Evolutionary conservation across 2,113 vertebrate species (phyloP).

Genomic region (Brachyistius frenatus): DNA sequence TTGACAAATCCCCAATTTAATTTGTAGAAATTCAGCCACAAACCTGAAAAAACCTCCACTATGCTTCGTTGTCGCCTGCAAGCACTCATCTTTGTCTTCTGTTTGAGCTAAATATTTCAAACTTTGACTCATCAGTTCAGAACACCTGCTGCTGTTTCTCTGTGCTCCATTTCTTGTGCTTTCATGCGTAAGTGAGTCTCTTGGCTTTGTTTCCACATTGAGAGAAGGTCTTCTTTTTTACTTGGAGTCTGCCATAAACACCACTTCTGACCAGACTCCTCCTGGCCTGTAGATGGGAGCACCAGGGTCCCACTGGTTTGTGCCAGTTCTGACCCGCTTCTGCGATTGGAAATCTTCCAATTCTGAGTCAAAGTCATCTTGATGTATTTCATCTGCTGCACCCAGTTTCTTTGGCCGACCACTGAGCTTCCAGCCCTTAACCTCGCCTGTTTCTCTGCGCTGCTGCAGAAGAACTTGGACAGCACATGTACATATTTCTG

Average conservation of each 20-base stretch:
- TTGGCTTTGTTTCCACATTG: slow-evolving; percentile 4
- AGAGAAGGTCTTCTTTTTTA: background rate
- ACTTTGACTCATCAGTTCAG: slow-evolving; percentile 19
- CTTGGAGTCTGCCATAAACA: background rate
- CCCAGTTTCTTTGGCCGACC: background rate
- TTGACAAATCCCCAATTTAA: background rate
- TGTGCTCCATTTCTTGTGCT: background rate
- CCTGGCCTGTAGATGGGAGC: background rate
- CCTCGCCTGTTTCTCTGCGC: background rate
- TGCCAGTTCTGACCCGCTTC: background rate
- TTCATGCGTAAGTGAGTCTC: slow-evolving; percentile 19
- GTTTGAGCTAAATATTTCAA: slow-evolving; percentile 28
- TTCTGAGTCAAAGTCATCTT: slow-evolving; percentile 8
- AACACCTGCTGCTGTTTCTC: slow-evolving; percentile 20
- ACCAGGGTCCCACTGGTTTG: slow-evolving; percentile 1
- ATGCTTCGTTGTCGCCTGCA: slow-evolving; percentile 7
- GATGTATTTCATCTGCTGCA: background rate
- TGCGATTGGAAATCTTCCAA: background rate
- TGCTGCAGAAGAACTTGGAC: slow-evolving; percentile 10
- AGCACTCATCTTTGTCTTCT: slow-evolving; percentile 7
- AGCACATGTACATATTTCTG: background rate
- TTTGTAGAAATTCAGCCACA: slow-evolving; percentile 1
- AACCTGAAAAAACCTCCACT: background rate
- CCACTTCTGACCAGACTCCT: background rate
- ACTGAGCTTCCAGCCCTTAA: background rate